Conservation (phyloP, 1,140 invertebrate genomes). For the Drosophila melanica region DNA sequence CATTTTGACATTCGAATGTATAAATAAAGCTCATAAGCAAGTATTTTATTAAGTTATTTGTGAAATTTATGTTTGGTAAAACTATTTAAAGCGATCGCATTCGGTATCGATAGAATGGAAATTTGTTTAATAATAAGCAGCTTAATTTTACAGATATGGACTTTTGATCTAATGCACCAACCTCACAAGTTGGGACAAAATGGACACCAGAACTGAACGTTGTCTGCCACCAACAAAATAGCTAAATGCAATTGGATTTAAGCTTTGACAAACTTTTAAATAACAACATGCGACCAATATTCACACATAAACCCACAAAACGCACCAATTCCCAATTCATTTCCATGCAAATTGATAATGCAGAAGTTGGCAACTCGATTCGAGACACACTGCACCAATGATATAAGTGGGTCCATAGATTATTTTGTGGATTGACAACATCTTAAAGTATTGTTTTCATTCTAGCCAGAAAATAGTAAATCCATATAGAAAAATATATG, state of each 20-base stretch:
- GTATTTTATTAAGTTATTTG: neutral
- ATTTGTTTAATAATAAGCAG: too few relatives aligned
- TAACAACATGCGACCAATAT: slow-evolving; percentile 8
- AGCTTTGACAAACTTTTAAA: slow-evolving; percentile 4
- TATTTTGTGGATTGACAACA: too few relatives aligned
- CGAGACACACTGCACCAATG: neutral
- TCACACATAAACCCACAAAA: neutral
- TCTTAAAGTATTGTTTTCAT: too few relatives aligned
- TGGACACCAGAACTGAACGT: neutral
- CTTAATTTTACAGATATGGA: neutral
- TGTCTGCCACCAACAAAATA: neutral
- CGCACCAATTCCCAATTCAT: neutral
- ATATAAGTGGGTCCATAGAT: too few relatives aligned
- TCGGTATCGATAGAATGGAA: too few relatives aligned
- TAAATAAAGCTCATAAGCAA: neutral
- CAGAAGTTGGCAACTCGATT: neutral
- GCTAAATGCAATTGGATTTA: slow-evolving; percentile 23
- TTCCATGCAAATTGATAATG: slow-evolving; percentile 23
- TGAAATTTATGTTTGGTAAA: neutral
- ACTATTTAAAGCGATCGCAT: too few relatives aligned
- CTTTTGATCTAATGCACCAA: neutral
- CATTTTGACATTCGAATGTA: slow-evolving; percentile 7
- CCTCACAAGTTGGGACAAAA: neutral
- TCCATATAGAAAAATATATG: too few relatives aligned
- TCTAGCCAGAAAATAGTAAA: too few relatives aligned